These are phyloP conservation scores for Muricea muricata DNA, from an alignment of 92 coral and sea anemone genomes.

Conservation along the genomic window DNA sequence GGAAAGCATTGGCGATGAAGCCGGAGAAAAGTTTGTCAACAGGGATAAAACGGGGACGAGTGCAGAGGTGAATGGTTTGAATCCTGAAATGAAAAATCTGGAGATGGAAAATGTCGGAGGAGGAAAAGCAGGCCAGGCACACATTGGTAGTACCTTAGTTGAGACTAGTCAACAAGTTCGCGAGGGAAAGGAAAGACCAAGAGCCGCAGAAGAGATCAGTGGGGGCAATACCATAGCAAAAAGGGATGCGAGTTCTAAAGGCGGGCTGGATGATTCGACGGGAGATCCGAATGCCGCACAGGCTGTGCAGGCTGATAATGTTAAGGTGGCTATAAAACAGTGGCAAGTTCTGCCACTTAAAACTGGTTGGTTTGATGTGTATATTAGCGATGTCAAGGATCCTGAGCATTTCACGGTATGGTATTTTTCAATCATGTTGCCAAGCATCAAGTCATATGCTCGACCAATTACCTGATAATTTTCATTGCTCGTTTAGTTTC, in stretches of 20 bases:
- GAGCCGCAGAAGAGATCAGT: constrained; percentile 4
- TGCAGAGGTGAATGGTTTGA: background rate
- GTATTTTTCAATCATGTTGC: too few species aligned
- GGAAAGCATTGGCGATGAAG: background rate
- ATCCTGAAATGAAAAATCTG: background rate
- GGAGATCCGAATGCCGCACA: background rate
- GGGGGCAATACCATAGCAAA: background rate
- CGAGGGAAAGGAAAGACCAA: constrained; percentile 34
- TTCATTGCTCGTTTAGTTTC: constrained; percentile 65
- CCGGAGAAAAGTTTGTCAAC: background rate
- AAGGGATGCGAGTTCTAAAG: background rate
- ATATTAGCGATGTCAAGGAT: constrained; percentile 69
- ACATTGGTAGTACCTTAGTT: background rate
- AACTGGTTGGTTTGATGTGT: constrained; percentile 84
- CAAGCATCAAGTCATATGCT: too few species aligned
- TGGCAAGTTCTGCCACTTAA: constrained; percentile 59
- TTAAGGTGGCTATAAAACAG: constrained; percentile 42
- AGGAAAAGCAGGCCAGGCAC: background rate
- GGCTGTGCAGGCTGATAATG: constrained; percentile 27
- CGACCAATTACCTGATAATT: background rate
- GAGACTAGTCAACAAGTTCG: constrained; percentile 36
- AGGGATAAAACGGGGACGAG: background rate
- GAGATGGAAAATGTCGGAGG: background rate
- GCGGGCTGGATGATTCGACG: background rate
- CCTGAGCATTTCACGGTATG: constrained; percentile 85